These are phyloP conservation scores for Ophion costatus DNA, from an alignment of 2,888 invertebrate genomes.

Conservation along the genomic window DNA sequence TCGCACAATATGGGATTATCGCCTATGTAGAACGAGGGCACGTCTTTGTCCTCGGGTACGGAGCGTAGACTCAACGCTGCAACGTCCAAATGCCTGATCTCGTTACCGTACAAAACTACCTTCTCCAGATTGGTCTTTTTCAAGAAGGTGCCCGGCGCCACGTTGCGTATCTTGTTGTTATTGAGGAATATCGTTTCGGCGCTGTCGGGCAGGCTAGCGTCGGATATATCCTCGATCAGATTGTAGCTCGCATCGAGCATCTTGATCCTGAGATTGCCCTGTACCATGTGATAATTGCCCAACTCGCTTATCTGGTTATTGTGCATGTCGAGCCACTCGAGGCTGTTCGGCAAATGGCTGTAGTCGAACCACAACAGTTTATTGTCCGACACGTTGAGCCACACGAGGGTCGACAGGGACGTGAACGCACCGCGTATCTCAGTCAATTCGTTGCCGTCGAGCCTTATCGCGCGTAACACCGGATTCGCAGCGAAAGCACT, in stretches of 20 bases:
- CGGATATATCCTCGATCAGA: conserved; percentile 88
- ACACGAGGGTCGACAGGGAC: conserved; percentile 89
- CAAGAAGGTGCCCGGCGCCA: conserved; percentile 89
- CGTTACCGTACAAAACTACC: conserved; percentile 91
- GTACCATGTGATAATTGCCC: conserved; percentile 89
- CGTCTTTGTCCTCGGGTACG: conserved; percentile 87
- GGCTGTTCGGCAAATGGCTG: conserved; percentile 89
- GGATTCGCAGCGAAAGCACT: conserved; percentile 91
- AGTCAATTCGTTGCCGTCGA: conserved; percentile 91
- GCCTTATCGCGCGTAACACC: conserved; percentile 89
- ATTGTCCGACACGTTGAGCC: conserved; percentile 93
- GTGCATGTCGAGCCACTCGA: conserved; percentile 93
- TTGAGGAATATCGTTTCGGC: conserved; percentile 90
- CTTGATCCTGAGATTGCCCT: conserved; percentile 88
- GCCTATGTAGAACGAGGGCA: conserved; percentile 92
- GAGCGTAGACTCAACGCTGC: conserved; percentile 89
- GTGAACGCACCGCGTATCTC: conserved; percentile 92
- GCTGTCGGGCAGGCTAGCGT: conserved; percentile 89
- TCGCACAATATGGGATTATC: conserved; percentile 94
- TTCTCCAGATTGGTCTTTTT: conserved; percentile 89
- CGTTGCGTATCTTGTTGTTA: conserved; percentile 89
- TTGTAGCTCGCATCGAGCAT: conserved; percentile 92
- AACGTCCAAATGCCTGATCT: conserved; percentile 89
- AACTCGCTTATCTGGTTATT: conserved; percentile 91
- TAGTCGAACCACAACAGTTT: conserved; percentile 92